Evolutionary conservation across 1,140 invertebrate species (phyloP), one percentile per base, ranked within the genome.

Genomic region (Asobara japonica): DNA sequence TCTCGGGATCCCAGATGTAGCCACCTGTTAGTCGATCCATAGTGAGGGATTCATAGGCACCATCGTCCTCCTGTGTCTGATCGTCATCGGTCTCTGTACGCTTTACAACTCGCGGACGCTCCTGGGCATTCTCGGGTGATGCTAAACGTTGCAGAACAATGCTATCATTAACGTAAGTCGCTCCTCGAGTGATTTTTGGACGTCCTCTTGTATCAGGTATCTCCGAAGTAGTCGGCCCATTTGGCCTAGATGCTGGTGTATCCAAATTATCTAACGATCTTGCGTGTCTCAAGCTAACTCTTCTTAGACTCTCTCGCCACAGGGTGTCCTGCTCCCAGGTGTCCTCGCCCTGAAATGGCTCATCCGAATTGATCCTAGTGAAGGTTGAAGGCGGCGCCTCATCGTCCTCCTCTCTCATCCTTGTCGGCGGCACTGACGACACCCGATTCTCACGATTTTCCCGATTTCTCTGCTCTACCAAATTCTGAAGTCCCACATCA

Each of bases 311-410:
- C 79, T 95, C 94, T 65, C 93, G 88, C 94, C 94, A 95, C 0
- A 95, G 85, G 5, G 89, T 84, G 83, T 96, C 94, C 84, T 95
- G 94, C 81, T 95, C 94, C 94, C 94, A 95, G 25, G 94, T 89
- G 84, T 93, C 91, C 74, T 93, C 92, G 27, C 90, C 90, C 65
- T 83, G 82, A 29, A 83, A 86, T 41, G 27, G 74, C 65, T 73
- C 72, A 2, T 69, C 60, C 20, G 36, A 30, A 61, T 61, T 64
- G 8, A 73, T 72, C 11, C 45, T 38, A 2, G 22, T 60, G 18
- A 72, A 67, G 11, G 31, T 67, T 3, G 31, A 60, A 1, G 27
- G 16, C 22, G 1, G 5, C 38, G 64, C 72, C 74, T 69, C 69
- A 60, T 68, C 27, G 25, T 48, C 66, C 33, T 64, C 29, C 29